Evolutionary conservation across 2,888 invertebrate genomes (phyloP), one percentile per base, ranked within the genome.

Genomic region (Digitonthophagus gazella): DNA sequence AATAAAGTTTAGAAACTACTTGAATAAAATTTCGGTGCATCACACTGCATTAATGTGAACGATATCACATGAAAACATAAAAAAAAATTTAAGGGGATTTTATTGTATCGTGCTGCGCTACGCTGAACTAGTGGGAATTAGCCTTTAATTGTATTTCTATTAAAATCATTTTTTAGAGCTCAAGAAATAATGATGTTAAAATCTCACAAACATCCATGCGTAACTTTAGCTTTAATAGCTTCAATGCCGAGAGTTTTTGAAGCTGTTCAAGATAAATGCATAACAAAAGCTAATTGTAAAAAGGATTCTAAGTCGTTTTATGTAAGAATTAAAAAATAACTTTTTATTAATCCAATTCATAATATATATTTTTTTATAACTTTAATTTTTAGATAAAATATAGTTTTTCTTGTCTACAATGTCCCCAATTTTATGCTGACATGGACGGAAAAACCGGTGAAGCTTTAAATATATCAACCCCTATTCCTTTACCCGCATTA

Each of bases 301-400:
- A 92, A 92, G 80, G 93, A 93, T 78, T 93, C 93, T 0, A 93
- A 93, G 78, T 90, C 90, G 71, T 93, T 92, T 81, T 92, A 93
- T 78, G 93, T 93, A 85, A 87, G 89, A 87, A 61, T 54, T n/a
- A 16, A 15, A 2, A 19, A 58, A 8, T n/a, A n/a, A n/a, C n/a
- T 22, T 61, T 28, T 55, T 20, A 44, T 64, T 63, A 22, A 28
- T 11, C 8, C 19, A 2, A 61, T 22, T 58, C 58, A 18, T n/a
- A n/a, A n/a, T n/a, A n/a, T n/a, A n/a, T n/a, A n/a, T n/a, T n/a
- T n/a, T n/a, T 19, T 44, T 5, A 15, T 22, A 58, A 6, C 44
- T 72, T 67, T 67, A 28, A 69, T 69, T 78, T 83, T 75, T 85
- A 92, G 92, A 91, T 92, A 79, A 91, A 90, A 79, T 92, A 92